Base-by-base conservation (phyloP, 2,113 vertebrate genomes). In the Colossoma macropomum region DNA sequence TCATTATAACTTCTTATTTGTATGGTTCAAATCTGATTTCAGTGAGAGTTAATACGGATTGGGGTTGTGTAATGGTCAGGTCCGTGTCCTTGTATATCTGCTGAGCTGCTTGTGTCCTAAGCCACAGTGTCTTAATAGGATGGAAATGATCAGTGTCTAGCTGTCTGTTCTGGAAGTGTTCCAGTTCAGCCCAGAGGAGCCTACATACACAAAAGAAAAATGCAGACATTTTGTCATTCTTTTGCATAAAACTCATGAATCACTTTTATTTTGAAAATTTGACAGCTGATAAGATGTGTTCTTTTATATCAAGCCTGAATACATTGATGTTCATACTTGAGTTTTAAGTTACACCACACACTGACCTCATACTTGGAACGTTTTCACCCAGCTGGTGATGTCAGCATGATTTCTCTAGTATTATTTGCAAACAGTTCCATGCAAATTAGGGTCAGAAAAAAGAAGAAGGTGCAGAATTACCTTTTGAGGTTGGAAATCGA, bases 41-140 rank as follows among this genome's bases (percentile, higher is more conserved):
- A 4, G 7, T n/a, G n/a, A 48, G 25, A 17, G 75, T 23, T 66
- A 28, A 32, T 75, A 45, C 59, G 32, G 32, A 54, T 68, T 54
- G 2, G 45, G 52, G 27, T 82, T 78, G 65, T 70, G 60, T 82
- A 82, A 68, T 73, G 4, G 10, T 52, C 32, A 75, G 17, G 75
- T 60, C 32, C 30, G 30, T 70, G 30, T 77, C 45, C 69, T 66
- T 56, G 30, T 23, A 16, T 32, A n/a, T 32, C 48, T 30, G 83
- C 69, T 38, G 76, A 66, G 28, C 56, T 25, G 38, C 76, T 66
- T 68, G 80, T 21, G 16, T 15, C 11, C 54, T 75, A 79, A 84
- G 77, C 73, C 74, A 25, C 12, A 23, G 59, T 34, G 10, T 59
- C 59, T 27, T 81, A 78, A 77, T 81, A 50, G 74, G 68, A 84